Conservation (phyloP, 2,797 vertebrate genomes). For the Galago senegalensis region DNA sequence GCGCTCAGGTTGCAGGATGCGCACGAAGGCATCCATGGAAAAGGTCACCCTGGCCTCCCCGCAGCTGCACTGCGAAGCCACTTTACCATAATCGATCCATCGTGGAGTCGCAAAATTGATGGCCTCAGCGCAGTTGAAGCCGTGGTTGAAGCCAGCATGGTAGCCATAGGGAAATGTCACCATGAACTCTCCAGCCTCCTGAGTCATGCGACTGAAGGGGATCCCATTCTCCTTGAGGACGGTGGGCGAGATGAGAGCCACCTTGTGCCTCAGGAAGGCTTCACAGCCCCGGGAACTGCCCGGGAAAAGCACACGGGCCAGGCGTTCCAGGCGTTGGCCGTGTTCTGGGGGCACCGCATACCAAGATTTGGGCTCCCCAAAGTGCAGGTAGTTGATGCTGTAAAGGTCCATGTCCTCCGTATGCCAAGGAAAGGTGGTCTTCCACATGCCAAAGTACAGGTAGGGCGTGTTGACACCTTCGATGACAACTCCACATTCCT, state of each 20-base stretch:
- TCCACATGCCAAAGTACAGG: constrained; percentile 99
- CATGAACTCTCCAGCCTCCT: constrained; percentile 75
- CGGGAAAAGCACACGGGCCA: constrained; percentile 73
- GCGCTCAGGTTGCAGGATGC: constrained; percentile 74
- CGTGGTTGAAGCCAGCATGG: constrained; percentile 78
- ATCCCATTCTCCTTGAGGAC: constrained; percentile 64
- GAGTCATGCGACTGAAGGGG: constrained; percentile 48
- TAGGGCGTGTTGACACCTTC: constrained; percentile 98
- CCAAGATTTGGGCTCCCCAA: constrained; percentile 97
- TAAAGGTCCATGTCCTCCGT: constrained; percentile 99
- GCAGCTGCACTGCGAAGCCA: constrained; percentile 76
- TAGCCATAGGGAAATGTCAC: constrained; percentile 78
- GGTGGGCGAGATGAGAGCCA: constrained; percentile 69
- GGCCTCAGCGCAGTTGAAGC: constrained; percentile 78
- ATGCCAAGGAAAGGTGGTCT: constrained; percentile 98
- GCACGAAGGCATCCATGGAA: constrained; percentile 75
- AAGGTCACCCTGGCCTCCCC: constrained; percentile 73
- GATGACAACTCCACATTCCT: constrained; percentile 97
- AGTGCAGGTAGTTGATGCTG: constrained; percentile 98
- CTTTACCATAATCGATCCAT: constrained; percentile 76
- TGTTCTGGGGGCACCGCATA: constrained; percentile 83
- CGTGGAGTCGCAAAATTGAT: constrained; percentile 77
- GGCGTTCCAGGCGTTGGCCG: constrained; percentile 81
- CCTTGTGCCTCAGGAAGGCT: constrained; percentile 80
- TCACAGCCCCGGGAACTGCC: constrained; percentile 45